Evolutionary conservation across 1,140 invertebrate species (phyloP).

Genomic region (Dryas iulia): DNA sequence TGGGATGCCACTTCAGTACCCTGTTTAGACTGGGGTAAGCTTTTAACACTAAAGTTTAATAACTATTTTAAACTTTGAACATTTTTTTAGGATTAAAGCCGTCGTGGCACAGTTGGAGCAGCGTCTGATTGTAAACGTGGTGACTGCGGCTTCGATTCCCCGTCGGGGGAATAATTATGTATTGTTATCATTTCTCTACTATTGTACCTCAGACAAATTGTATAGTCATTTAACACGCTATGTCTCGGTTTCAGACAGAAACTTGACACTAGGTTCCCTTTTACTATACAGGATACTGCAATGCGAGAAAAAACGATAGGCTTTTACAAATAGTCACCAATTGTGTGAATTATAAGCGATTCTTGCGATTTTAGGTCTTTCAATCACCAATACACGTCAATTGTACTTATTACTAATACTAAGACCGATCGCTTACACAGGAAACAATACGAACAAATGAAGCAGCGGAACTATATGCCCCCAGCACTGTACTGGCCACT

Average conservation of each 20-base stretch:
- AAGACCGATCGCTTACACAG: slow-evolving; percentile 49
- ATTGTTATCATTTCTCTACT: no score
- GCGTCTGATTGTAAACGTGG: not conserved
- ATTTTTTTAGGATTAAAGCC: not conserved
- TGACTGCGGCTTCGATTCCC: not conserved
- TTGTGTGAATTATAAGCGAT: not conserved
- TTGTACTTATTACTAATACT: not conserved
- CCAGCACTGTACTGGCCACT: slow-evolving; percentile 51
- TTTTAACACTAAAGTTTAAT: slow-evolving; percentile 33
- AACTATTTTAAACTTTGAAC: slow-evolving; percentile 1
- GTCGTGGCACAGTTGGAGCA: not conserved
- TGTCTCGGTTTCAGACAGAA: no score
- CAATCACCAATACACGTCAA: not conserved
- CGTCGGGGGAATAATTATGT: not conserved
- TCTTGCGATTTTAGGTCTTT: not conserved
- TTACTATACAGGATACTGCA: no score
- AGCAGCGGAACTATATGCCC: slow-evolving; percentile 42
- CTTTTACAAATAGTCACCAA: not conserved
- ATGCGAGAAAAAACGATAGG: no score
- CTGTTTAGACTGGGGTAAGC: slow-evolving; percentile 39
- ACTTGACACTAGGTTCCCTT: no score
- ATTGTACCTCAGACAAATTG: no score
- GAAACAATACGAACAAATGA: slow-evolving; percentile 50
- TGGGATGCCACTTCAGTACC: slow-evolving; percentile 65
- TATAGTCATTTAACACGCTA: no score